phyloP scores from a whole-genome alignment of 2,113 vertebrate genomes.

The Ctenomys sociabilis region DNA sequence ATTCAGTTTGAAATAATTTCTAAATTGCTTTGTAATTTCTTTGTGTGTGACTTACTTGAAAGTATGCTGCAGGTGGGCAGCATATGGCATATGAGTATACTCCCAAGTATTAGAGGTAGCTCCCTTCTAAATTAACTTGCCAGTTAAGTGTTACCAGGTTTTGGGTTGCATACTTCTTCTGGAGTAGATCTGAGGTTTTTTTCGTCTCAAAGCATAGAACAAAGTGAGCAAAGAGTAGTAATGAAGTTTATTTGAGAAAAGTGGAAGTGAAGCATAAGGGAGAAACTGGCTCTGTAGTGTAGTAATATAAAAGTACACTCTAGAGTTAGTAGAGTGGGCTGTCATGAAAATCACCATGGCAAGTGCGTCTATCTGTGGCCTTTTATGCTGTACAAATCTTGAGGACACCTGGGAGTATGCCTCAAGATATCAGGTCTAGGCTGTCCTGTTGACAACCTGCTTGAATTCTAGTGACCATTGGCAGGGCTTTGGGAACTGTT shows the following conservation, averaged over 20 bases:
- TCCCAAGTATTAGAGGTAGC: neutral
- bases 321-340: neutral
- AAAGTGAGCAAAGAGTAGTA: neutral
- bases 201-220: neutral
- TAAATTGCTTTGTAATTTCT: conserved; percentile 36
- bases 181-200: neutral
- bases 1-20: conserved; percentile 38
- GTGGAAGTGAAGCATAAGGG: neutral
- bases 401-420: neutral
- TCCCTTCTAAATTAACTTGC: neutral
- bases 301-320: neutral
- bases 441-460: neutral
- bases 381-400: neutral
- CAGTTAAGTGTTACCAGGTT: neutral
- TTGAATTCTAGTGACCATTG: neutral
- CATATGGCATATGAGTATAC: neutral
- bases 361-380: neutral
- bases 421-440: neutral
- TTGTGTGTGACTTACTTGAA: neutral
- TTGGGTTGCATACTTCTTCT: neutral
- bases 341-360: neutral
- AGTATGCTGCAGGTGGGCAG: neutral
- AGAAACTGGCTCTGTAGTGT: neutral
- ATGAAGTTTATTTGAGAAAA: neutral
- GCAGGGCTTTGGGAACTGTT: neutral